phyloP scores from a whole-genome alignment of 1,140 invertebrate species.

The Drosophila quadrilineata region DNA sequence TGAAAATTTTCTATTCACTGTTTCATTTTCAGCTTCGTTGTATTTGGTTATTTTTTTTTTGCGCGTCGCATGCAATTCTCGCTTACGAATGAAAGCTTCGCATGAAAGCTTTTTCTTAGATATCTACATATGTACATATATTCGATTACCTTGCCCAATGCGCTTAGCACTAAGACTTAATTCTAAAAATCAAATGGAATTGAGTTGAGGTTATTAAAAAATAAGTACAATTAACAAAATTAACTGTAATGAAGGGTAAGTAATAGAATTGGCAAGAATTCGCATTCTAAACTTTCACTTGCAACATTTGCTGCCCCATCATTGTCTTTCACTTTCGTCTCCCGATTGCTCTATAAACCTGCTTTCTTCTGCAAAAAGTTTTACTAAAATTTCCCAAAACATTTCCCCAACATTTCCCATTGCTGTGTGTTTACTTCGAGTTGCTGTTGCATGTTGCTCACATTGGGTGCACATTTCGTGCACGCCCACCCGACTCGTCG shows the following conservation, averaged over 20 bases:
- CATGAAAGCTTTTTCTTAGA: slow-evolving; percentile 26
- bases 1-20: slow-evolving; percentile 15
- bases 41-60: background rate
- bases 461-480: slow-evolving; percentile 25
- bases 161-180: too few species aligned
- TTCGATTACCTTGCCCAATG: too few species aligned
- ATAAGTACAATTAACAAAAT: too few species aligned
- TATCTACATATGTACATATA: too few species aligned
- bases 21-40: background rate
- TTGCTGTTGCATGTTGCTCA: slow-evolving; percentile 42
- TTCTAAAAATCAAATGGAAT: too few species aligned
- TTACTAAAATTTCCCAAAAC: slow-evolving; percentile 59
- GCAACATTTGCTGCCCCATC: slow-evolving; percentile 1
- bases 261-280: too few species aligned
- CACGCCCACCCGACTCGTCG: slow-evolving; percentile 19
- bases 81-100: slow-evolving; percentile 26
- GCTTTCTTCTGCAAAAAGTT: slow-evolving; percentile 40
- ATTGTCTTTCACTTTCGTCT: slow-evolving; percentile 35
- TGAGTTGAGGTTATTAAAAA: too few species aligned
- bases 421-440: slow-evolving; percentile 29
- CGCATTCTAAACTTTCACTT: too few species aligned
- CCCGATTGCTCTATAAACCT: slow-evolving; percentile 63
- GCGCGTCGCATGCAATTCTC: slow-evolving; percentile 30
- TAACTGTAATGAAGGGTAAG: too few species aligned
- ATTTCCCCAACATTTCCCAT: slow-evolving; percentile 40